These are phyloP conservation scores for Chaetodon trifasciatus DNA, from an alignment of 2,797 vertebrate genomes.

Conservation along the genomic window DNA sequence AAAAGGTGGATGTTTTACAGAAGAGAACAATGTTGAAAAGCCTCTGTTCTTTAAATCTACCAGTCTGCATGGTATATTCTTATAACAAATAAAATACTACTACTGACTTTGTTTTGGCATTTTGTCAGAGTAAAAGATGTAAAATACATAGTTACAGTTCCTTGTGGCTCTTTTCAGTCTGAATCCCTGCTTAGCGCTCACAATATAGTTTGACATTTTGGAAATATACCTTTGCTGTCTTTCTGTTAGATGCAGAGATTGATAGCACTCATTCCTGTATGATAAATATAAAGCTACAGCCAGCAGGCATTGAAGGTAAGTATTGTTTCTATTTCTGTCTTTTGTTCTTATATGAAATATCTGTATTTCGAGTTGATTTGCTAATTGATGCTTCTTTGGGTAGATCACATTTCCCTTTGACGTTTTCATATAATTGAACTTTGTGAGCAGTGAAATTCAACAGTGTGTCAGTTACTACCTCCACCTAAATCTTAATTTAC, in stretches of 20 bases:
- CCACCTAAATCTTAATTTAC: not conserved
- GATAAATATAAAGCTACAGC: too few species aligned
- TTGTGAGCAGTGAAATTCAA: not conserved
- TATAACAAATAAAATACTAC: not conserved
- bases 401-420: not conserved
- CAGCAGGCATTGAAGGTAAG: not conserved
- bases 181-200: too few species aligned
- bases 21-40: not conserved
- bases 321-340: not conserved
- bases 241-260: too few species aligned
- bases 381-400: not conserved
- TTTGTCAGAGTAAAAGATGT: not conserved
- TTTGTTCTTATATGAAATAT: not conserved
- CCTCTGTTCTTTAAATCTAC: not conserved
- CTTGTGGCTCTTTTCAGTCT: too few species aligned
- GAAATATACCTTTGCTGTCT: too few species aligned
- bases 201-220: too few species aligned
- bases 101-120: not conserved
- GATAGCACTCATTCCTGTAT: too few species aligned
- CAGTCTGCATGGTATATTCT: constrained; percentile 5
- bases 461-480: not conserved
- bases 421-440: constrained; percentile 9
- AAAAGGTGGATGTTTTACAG: not conserved
- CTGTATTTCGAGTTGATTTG: not conserved
- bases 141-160: not conserved